phyloP scores from a whole-genome alignment of 2,113 vertebrate species.

The Rhabdornis inornatus region DNA sequence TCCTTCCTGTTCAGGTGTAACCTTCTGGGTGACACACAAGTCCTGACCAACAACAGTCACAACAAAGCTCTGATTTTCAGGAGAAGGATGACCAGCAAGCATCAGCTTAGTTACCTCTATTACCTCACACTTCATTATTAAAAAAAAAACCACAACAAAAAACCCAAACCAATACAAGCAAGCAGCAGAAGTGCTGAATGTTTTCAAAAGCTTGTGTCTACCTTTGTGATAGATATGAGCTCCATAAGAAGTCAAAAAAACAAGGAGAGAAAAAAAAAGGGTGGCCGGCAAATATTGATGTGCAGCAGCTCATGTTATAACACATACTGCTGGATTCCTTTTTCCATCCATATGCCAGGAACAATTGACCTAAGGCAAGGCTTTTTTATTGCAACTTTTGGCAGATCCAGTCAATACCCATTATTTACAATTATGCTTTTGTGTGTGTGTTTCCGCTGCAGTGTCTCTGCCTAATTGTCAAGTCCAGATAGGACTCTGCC shows the following conservation, averaged over 20 bases:
- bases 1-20: background rate
- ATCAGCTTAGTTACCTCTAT: background rate
- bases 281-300: background rate
- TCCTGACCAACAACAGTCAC: background rate
- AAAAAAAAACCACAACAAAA: background rate
- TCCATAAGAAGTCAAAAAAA: background rate
- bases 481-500: background rate
- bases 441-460: background rate
- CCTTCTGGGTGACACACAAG: background rate
- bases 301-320: background rate
- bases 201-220: background rate
- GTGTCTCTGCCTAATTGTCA: background rate
- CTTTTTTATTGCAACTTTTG: slow-evolving; percentile 18
- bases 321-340: background rate
- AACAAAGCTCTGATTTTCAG: background rate
- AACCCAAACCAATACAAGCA: background rate
- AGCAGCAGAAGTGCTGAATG: background rate
- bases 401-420: slow-evolving; percentile 14
- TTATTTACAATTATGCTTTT: background rate
- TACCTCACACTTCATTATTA: background rate
- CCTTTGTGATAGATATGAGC: background rate
- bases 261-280: background rate
- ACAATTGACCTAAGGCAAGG: slow-evolving; percentile 17
- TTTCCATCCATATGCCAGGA: slow-evolving; percentile 9
- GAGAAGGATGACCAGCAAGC: background rate